Evolutionary conservation across 2,797 vertebrate genomes (phyloP), one percentile per base, ranked within the genome.

Genomic region (Cygnus olor): DNA sequence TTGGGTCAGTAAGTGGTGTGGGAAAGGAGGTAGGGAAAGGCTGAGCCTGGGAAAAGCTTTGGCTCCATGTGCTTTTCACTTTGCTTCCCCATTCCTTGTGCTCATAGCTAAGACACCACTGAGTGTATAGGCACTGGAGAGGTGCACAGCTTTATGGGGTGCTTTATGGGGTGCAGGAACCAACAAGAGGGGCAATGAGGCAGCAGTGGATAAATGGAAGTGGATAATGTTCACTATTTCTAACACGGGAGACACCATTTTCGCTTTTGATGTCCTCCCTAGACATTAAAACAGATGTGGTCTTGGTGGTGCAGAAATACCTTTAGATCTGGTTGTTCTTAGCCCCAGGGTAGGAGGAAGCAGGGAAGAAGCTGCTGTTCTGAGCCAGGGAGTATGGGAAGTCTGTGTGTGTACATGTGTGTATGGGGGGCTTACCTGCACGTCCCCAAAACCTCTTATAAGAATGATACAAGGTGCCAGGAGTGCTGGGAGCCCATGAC

Each of bases 81-180:
- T 78, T 71, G 49, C n/a, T 71, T 34, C 27, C 21, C 36, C 11
- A 4, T 24, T 74, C 40, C 51, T 74, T 28, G 2, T 10, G 21
- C 16, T 86, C 2, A 0, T 34, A 63, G n/a, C 13, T 68, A 19
- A 69, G 64, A 28, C 1, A 1, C 17, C 53, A 8, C 78, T 30
- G 45, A 11, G 12, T 28, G 51, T 19, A 2, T 8, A 4, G 2
- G 4, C 32, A 11, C 66, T 63, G 64, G 27, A 5, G 21, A 14
- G 57, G 34, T 63, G 30, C 49, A 47, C 0, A 0, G 32, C 51
- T 49, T 24, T 24, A 24, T 24, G 84, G 57, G 19, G 20, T 32
- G 12, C 34, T 36, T 36, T 36, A 36, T 24, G 49, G 10, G 7
- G 4, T 76, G 16, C 20, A 47, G 54, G 64, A 74, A 92, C 72